Evolutionary conservation across 2,797 vertebrate genomes (phyloP).

Genomic region (Vultur gryphus): DNA sequence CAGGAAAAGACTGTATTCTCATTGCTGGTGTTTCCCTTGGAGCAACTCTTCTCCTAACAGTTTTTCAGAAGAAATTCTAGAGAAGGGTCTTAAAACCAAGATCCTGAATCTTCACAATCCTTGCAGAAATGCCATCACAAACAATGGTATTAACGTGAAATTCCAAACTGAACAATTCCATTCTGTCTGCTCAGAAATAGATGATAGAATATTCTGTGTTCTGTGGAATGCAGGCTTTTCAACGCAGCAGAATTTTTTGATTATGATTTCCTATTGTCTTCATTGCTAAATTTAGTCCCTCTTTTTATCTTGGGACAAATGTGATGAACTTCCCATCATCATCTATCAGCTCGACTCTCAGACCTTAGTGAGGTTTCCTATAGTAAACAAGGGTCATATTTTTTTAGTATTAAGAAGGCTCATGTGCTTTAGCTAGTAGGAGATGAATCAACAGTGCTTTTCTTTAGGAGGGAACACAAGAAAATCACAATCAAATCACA

Average conservation of each 20-base stretch:
- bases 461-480: background rate
- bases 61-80: background rate
- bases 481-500: background rate
- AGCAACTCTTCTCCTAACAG: background rate
- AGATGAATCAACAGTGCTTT: background rate
- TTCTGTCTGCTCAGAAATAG: background rate
- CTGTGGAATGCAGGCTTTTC: background rate
- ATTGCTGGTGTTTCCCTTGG: background rate
- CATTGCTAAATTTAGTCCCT: background rate
- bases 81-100: background rate
- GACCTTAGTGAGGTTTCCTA: background rate
- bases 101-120: too few relatives aligned
- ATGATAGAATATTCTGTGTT: too few relatives aligned
- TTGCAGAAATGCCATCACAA: background rate
- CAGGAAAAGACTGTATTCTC: background rate
- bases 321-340: background rate
- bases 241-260: background rate
- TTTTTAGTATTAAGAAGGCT: background rate
- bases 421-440: background rate
- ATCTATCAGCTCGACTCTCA: background rate
- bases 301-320: background rate
- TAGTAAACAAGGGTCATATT: rapidly evolving
- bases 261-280: background rate
- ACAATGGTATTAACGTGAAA: rapidly evolving
- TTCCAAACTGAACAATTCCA: too few relatives aligned